phyloP scores from a whole-genome alignment of 2,797 vertebrate species.

The Oreochromis grahami region DNA sequence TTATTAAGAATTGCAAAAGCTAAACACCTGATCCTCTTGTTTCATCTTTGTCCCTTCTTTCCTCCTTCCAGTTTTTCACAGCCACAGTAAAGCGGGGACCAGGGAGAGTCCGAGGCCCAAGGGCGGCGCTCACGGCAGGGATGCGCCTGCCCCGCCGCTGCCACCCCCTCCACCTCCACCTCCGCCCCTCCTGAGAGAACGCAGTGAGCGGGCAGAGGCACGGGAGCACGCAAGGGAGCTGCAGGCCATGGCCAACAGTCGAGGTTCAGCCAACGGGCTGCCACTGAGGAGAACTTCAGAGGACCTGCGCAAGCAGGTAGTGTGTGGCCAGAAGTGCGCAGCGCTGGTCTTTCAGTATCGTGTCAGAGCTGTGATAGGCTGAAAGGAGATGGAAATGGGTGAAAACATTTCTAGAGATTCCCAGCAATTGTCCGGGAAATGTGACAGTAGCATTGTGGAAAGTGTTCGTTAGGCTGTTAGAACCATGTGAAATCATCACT shows the following conservation, averaged over 20 bases:
- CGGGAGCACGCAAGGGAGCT: constrained; percentile 79
- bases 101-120: constrained; percentile 91
- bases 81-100: constrained; percentile 83
- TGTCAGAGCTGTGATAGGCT: background rate
- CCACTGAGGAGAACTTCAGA: constrained; percentile 85
- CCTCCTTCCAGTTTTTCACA: constrained; percentile 85
- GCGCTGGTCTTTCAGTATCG: background rate
- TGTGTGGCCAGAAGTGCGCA: background rate
- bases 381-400: background rate
- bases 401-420: background rate
- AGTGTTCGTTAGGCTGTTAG: background rate
- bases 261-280: constrained; percentile 82
- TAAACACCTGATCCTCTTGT: background rate
- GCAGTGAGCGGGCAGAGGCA: constrained; percentile 83
- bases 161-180: constrained; percentile 68
- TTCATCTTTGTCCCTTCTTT: background rate
- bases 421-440: background rate
- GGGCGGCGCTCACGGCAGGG: constrained; percentile 75
- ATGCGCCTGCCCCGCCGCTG: constrained; percentile 70
- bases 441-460: background rate
- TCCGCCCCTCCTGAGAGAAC: constrained; percentile 85
- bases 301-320: constrained; percentile 95
- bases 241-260: constrained; percentile 77
- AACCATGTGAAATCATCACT: background rate
- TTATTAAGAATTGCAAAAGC: background rate